These are phyloP conservation scores for Tragelaphus strepsiceros DNA, from an alignment of 2,113 vertebrate genomes.

Conservation along the genomic window DNA sequence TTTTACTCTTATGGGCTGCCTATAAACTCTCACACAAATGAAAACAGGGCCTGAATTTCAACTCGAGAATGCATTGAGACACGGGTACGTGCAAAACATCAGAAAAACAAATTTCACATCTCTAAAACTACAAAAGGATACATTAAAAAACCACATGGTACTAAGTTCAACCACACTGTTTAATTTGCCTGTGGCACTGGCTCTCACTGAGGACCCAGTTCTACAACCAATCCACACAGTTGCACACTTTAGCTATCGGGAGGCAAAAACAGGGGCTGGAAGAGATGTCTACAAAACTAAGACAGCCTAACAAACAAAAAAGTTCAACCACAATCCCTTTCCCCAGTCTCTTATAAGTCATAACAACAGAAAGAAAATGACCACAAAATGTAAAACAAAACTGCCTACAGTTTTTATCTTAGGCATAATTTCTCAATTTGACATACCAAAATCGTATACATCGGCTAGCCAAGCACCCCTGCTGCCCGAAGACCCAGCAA, in stretches of 20 bases:
- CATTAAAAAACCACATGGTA: not conserved
- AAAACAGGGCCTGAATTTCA: slow-evolving; percentile 45
- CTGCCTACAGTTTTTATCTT: not conserved
- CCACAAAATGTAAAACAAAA: not conserved
- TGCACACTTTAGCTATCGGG: not conserved
- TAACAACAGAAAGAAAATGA: not conserved
- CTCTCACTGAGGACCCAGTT: not conserved
- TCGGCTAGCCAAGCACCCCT: not conserved
- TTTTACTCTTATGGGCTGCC: slow-evolving; percentile 55
- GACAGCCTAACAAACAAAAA: not conserved
- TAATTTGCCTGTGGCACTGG: not conserved
- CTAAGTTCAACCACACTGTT: not conserved
- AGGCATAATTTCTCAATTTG: not conserved
- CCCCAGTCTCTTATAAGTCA: not conserved
- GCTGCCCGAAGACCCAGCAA: not conserved
- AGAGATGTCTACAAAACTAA: not conserved
- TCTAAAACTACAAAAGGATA: slow-evolving; percentile 28
- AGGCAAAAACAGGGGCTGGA: not conserved
- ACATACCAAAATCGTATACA: not conserved
- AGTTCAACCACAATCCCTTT: not conserved
- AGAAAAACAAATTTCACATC: not conserved
- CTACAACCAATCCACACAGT: not conserved
- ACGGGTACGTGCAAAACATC: not conserved
- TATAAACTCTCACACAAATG: slow-evolving; percentile 58
- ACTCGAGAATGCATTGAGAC: not conserved